Evolutionary conservation across 1,140 invertebrate species (phyloP).

Genomic region (Lamellibrachia luymesi): DNA sequence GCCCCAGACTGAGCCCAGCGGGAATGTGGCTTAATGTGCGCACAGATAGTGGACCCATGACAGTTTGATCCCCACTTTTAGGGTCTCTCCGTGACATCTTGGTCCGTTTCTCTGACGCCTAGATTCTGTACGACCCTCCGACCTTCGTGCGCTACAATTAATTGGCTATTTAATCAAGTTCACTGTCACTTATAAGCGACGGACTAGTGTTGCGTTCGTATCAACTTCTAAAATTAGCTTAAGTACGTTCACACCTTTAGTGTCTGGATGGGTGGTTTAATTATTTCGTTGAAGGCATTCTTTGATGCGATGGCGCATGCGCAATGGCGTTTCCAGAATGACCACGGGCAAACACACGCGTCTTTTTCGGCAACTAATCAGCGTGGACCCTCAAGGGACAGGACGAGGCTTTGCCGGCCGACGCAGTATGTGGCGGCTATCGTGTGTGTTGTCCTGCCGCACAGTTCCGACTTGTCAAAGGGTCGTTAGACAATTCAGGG

Average conservation of each 20-base stretch:
- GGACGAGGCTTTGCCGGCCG: not conserved
- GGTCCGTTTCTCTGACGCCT: not conserved
- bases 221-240: slow-evolving; percentile 1
- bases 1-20: not conserved
- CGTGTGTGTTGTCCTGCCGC: not conserved
- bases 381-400: not conserved
- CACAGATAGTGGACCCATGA: not conserved
- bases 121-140: not conserved
- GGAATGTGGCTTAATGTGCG: not conserved
- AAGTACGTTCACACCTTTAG: not conserved
- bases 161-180: not conserved
- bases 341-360: not conserved
- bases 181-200: not conserved
- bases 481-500: not conserved
- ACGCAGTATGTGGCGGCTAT: not conserved
- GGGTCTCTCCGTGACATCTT: not conserved
- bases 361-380: not conserved
- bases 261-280: not conserved
- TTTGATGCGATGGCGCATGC: not conserved
- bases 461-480: not conserved
- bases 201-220: not conserved
- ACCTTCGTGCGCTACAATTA: not conserved
- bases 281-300: not conserved
- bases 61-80: not conserved
- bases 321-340: not conserved